A percentile compares a stretch with the other conserved stretches of the same genome.
These are phyloP conservation scores for Heterohyrax brucei DNA, from an alignment of 2,797 vertebrate species.

Conservation along the genomic window DNA sequence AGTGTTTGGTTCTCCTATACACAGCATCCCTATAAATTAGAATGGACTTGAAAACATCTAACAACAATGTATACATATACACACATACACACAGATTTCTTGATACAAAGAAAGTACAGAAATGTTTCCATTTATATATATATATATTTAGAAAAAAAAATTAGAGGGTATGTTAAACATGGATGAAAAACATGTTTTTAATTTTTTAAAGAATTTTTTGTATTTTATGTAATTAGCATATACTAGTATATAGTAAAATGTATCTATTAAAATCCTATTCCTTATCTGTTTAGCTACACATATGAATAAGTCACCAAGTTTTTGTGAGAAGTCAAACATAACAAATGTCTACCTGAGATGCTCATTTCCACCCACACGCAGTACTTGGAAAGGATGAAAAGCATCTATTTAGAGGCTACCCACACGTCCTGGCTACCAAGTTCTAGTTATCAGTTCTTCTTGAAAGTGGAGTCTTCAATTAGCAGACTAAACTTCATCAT, in stretches of 20 bases:
- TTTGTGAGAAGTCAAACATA: background rate
- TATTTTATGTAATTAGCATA: background rate
- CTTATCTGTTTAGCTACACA: background rate
- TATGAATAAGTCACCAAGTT: background rate
- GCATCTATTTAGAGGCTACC: background rate
- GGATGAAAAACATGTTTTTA: background rate
- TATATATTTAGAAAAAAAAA: background rate
- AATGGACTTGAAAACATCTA: too few species aligned
- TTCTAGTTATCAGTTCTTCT: background rate
- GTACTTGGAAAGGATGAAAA: background rate
- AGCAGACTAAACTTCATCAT: background rate
- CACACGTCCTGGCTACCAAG: background rate
- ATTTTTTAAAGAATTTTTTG: background rate
- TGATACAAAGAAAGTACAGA: background rate
- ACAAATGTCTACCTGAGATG: background rate
- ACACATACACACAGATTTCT: background rate
- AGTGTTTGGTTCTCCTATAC: too few species aligned
- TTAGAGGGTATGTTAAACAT: slow-evolving; percentile 1
- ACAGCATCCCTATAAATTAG: too few species aligned
- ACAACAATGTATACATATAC: background rate
- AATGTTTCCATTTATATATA: background rate
- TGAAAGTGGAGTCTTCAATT: background rate
- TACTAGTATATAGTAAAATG: background rate
- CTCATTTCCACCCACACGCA: background rate
- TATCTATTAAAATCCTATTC: background rate